These are phyloP conservation scores for Rousettus madagascariensis DNA, from an alignment of 2,797 vertebrate genomes.

Conservation along the genomic window DNA sequence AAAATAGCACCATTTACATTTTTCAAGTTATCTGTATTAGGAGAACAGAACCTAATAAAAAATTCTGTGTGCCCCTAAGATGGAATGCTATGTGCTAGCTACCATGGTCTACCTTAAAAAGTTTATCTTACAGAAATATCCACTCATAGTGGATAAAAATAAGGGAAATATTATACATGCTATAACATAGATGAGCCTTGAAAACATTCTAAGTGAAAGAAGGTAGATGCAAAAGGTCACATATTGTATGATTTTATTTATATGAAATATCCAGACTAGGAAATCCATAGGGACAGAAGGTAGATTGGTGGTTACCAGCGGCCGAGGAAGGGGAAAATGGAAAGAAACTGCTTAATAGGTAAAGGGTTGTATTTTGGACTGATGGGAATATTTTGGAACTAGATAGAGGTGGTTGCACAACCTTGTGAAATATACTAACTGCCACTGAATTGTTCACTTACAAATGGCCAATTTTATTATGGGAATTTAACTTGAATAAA, in stretches of 20 bases:
- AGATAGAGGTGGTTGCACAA: background rate
- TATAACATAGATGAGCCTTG: background rate
- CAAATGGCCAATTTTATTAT: background rate
- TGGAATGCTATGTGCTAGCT: background rate
- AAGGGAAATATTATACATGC: background rate
- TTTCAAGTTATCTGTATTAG: background rate
- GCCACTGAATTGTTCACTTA: background rate
- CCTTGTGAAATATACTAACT: background rate
- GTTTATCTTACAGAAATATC: background rate
- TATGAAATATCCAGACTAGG: background rate
- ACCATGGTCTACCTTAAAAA: background rate
- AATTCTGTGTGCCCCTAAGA: background rate
- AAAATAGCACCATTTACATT: conserved; percentile 13
- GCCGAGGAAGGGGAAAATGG: too few species aligned
- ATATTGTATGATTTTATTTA: background rate
- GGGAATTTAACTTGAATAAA: background rate
- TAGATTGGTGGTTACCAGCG: background rate
- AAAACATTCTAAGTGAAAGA: conserved; percentile 1
- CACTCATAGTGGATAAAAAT: background rate
- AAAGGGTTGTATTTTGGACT: background rate
- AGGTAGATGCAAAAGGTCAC: background rate
- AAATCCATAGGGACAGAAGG: background rate
- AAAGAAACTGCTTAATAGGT: background rate
- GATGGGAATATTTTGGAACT: background rate
- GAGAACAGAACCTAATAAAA: conserved; percentile 33